Evolutionary conservation across 2,113 vertebrate genomes (phyloP).

Genomic region (Macquaria ambigua): DNA sequence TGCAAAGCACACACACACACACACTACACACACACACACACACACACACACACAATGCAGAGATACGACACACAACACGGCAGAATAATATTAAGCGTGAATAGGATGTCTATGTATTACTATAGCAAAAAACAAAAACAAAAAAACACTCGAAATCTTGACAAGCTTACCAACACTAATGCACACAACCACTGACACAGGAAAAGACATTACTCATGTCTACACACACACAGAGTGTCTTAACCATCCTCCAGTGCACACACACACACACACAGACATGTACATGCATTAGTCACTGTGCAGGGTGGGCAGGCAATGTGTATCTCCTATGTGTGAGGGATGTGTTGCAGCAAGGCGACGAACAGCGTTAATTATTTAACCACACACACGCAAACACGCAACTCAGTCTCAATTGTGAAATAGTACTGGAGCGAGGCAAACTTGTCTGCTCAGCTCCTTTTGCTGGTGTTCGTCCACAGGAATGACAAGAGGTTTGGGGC

Average conservation of each 20-base stretch:
- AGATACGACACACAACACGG: not conserved
- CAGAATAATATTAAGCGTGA: not conserved
- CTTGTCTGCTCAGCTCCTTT: conserved; percentile 68
- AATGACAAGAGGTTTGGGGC: conserved; percentile 55
- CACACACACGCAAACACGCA: not conserved
- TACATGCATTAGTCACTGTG: conserved; percentile 44
- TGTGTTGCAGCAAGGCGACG: conserved; percentile 48
- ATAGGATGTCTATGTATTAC: not conserved
- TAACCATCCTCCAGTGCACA: not conserved
- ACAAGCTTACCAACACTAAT: not conserved
- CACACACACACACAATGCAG: not conserved
- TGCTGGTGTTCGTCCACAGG: conserved; percentile 46
- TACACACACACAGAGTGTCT: not conserved
- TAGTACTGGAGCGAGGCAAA: conserved; percentile 33
- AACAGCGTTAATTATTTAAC: conserved; percentile 73
- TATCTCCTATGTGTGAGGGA: conserved; percentile 61
- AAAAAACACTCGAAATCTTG: not conserved
- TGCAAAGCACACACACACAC: not conserved
- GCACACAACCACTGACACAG: conserved; percentile 3
- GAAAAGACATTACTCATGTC: not conserved
- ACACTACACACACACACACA: not conserved
- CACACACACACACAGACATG: conserved; percentile 15
- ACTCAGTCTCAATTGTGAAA: conserved; percentile 40
- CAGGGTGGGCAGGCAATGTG: conserved; percentile 26
- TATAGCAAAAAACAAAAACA: not conserved